Evolutionary conservation across 2,113 vertebrate species (phyloP).

Genomic region (Sorex araneus): DNA sequence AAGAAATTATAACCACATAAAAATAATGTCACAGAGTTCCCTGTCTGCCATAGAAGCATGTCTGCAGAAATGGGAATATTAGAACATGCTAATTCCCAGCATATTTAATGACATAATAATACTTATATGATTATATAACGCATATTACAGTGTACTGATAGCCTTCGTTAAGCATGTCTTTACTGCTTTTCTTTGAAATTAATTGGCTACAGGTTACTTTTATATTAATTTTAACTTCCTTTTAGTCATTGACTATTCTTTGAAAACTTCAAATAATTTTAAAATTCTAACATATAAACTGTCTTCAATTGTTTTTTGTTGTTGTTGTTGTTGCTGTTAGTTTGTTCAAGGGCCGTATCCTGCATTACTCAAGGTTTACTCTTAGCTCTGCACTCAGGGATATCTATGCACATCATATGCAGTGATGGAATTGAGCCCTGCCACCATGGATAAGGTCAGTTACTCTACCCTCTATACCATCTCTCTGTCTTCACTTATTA

Average conservation of each 20-base stretch:
- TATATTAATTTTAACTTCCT: conserved; percentile 29
- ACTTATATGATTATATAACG: not conserved
- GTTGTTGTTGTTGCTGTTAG: no score
- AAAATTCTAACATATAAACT: not conserved
- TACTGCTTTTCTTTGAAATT: conserved; percentile 5
- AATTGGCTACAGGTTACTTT: not conserved
- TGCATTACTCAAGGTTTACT: no score
- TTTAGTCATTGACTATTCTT: not conserved
- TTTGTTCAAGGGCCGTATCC: no score
- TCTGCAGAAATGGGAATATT: not conserved
- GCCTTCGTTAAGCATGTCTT: not conserved
- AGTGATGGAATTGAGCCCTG: no score
- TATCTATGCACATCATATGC: no score
- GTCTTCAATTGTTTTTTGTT: not conserved
- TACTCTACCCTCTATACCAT: no score
- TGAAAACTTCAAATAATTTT: not conserved
- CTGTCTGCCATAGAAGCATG: not conserved
- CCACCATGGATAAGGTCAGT: no score
- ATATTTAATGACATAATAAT: no score
- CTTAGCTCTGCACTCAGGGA: no score
- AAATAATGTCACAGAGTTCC: not conserved
- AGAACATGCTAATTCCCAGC: not conserved
- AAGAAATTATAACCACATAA: not conserved
- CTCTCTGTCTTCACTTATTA: no score
- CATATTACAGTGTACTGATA: not conserved